A percentile compares a stretch with the other conserved stretches of the same genome.
These are phyloP conservation scores for Hippocampus zosterae DNA, from an alignment of 2,113 vertebrate genomes.

Conservation along the genomic window DNA sequence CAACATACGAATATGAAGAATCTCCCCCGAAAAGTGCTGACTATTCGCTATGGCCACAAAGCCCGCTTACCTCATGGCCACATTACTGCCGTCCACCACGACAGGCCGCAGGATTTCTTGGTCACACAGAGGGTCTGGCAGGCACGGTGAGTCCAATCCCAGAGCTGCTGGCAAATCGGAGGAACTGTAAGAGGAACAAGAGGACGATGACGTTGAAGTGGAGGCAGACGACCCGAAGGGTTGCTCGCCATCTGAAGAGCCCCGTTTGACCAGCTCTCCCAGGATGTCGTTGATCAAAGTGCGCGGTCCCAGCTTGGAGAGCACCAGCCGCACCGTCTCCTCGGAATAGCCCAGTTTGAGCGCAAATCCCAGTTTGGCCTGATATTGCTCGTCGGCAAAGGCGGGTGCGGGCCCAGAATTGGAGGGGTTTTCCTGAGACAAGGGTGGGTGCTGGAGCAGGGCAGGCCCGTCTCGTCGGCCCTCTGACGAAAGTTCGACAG, in stretches of 20 bases:
- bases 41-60: neutral
- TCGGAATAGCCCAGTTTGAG: slow-evolving; percentile 95
- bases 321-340: slow-evolving; percentile 88
- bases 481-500: slow-evolving; percentile 59
- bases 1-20: neutral
- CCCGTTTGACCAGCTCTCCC: slow-evolving; percentile 95
- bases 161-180: slow-evolving; percentile 78
- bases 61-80: slow-evolving; percentile 90
- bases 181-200: slow-evolving; percentile 72
- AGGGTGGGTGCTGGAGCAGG: slow-evolving; percentile 6
- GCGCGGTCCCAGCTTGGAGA: slow-evolving; percentile 90
- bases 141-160: slow-evolving; percentile 83
- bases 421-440: slow-evolving; percentile 1
- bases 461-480: neutral
- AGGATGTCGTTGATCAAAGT: slow-evolving; percentile 97
- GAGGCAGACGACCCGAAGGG: slow-evolving; percentile 67
- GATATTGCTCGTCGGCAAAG: slow-evolving; percentile 75
- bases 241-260: slow-evolving; percentile 83
- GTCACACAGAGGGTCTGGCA: slow-evolving; percentile 75
- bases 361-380: slow-evolving; percentile 95
- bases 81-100: slow-evolving; percentile 95
- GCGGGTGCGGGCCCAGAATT: neutral
- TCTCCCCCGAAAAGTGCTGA: neutral
- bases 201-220: slow-evolving; percentile 55
- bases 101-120: slow-evolving; percentile 90